Evolutionary conservation across 2,888 invertebrate species (phyloP).

Genomic region (Scaptomyza parva): DNA sequence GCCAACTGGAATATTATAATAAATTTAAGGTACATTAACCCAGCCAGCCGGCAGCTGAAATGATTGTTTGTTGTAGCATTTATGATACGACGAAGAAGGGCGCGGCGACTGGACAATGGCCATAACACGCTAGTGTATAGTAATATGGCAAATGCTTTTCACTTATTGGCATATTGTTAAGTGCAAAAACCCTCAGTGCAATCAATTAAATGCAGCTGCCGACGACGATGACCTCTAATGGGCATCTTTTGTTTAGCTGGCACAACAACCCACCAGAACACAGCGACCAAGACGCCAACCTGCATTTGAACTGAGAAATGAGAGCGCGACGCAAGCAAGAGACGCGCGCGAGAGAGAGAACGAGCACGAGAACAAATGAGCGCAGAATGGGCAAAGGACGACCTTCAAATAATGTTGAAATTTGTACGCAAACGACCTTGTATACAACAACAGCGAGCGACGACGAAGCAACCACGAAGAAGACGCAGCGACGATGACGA

Average conservation of each 20-base stretch:
- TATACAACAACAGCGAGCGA: constrained; percentile 77
- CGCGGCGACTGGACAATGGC: constrained; percentile 33
- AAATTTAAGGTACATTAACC: constrained; percentile 79
- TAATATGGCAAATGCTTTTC: constrained; percentile 20
- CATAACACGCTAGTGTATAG: neutral
- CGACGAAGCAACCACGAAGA: constrained; percentile 60
- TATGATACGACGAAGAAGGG: constrained; percentile 40
- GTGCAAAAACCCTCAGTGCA: constrained; percentile 19
- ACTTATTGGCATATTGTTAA: constrained; percentile 32
- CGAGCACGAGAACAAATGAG: constrained; percentile 44
- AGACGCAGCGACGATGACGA: constrained; percentile 52
- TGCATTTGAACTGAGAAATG: constrained; percentile 42
- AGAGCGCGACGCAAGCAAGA: constrained; percentile 42
- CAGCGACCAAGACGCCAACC: constrained; percentile 52
- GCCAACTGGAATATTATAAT: constrained; percentile 68
- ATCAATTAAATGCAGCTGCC: constrained; percentile 32
- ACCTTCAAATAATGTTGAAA: constrained; percentile 85
- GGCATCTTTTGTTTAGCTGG: constrained; percentile 45
- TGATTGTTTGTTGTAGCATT: constrained; percentile 10
- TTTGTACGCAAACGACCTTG: constrained; percentile 86
- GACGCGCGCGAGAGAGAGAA: constrained; percentile 40
- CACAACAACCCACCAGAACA: constrained; percentile 51
- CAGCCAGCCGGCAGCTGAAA: constrained; percentile 31
- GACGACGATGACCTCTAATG: constrained; percentile 10
- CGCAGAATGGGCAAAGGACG: constrained; percentile 82